phyloP scores from a whole-genome alignment of 2,113 vertebrate genomes.

The Macrotus californicus region DNA sequence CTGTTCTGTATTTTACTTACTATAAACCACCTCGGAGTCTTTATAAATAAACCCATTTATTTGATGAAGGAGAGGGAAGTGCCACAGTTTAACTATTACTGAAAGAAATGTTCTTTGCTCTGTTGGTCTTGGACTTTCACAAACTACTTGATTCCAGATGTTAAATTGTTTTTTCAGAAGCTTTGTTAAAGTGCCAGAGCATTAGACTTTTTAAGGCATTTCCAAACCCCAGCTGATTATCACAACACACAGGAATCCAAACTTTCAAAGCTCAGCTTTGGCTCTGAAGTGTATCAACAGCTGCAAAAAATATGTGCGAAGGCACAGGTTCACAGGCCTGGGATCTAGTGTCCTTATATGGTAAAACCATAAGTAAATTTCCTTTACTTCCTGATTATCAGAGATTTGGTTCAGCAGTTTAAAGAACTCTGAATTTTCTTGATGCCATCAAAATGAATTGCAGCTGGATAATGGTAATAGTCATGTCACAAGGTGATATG shows the following conservation, averaged over 20 bases:
- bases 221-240: conserved; percentile 82
- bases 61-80: conserved; percentile 70
- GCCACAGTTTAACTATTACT: conserved; percentile 69
- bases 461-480: background rate
- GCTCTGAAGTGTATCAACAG: conserved; percentile 73
- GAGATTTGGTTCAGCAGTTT: conserved; percentile 49
- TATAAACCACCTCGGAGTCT: conserved; percentile 65
- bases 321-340: conserved; percentile 62
- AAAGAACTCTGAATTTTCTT: background rate
- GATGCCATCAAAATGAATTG: conserved; percentile 49
- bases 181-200: conserved; percentile 78
- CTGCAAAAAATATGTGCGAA: conserved; percentile 79
- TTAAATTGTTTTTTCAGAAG: conserved; percentile 84
- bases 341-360: conserved; percentile 76
- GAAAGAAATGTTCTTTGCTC: conserved; percentile 75
- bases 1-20: conserved; percentile 54
- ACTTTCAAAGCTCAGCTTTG: conserved; percentile 73
- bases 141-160: conserved; percentile 81
- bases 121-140: conserved; percentile 79
- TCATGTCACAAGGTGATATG: conserved; percentile 23
- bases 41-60: conserved; percentile 65
- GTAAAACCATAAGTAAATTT: conserved; percentile 73
- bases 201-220: conserved; percentile 78
- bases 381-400: conserved; percentile 45
- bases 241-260: conserved; percentile 81